Conservation (phyloP, 1,140 invertebrate genomes). For the Trichogramma pretiosum region DNA sequence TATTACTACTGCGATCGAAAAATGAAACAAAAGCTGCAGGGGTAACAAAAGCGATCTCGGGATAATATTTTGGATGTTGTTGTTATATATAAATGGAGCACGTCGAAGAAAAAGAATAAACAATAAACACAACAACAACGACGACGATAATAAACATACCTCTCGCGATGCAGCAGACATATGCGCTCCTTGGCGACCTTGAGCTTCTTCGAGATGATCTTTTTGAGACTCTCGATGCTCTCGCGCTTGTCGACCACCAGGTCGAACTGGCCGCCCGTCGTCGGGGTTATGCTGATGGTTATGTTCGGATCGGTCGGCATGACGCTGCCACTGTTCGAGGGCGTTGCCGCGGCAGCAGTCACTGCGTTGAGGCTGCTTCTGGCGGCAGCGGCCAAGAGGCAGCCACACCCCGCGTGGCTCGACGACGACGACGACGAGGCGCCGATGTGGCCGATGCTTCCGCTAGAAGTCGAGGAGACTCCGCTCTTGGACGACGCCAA, state of each 20-base stretch:
- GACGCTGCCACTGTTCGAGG: constrained; percentile 43
- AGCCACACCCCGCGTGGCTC: constrained; percentile 59
- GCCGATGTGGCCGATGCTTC: constrained; percentile 9
- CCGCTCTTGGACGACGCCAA: not conserved
- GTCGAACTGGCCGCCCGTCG: constrained; percentile 82
- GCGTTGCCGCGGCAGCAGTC: constrained; percentile 41
- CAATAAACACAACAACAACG: too few relatives aligned
- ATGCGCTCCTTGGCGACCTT: constrained; percentile 88
- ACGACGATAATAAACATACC: constrained; percentile 56
- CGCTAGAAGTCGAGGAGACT: constrained; percentile 6
- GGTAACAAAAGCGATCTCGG: too few relatives aligned
- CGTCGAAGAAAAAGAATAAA: too few relatives aligned
- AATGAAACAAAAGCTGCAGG: too few relatives aligned
- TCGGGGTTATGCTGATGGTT: constrained; percentile 76
- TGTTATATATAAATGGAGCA: too few relatives aligned
- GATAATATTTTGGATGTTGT: too few relatives aligned
- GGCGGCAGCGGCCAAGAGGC: constrained; percentile 18
- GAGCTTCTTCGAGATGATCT: constrained; percentile 81
- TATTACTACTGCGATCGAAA: too few relatives aligned
- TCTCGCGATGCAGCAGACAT: constrained; percentile 82
- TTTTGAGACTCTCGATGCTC: constrained; percentile 80
- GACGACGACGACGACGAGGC: constrained; percentile 1
- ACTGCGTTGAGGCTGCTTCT: too few relatives aligned
- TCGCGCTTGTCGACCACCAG: constrained; percentile 68
- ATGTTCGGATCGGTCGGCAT: constrained; percentile 49